Evolutionary conservation across 2,888 invertebrate species (phyloP), one percentile per base, ranked within the genome.

Genomic region (Schrankia costaestrigalis): DNA sequence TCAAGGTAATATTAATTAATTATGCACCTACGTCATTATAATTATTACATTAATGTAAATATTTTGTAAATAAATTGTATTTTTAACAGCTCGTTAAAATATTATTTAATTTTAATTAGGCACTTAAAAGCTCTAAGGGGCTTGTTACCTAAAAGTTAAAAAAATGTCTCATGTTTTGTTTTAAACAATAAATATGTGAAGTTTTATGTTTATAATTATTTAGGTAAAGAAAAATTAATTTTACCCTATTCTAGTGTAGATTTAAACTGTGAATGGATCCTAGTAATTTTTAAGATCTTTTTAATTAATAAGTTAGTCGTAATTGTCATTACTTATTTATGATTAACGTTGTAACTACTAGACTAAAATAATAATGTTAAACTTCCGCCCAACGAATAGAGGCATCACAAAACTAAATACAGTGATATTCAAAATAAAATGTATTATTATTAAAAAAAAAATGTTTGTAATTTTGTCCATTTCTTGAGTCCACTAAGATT

Each of bases 251-350:
- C 24, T 54, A 40, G 46, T 45, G 24, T 47, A 78, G 66, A 56
- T 78, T 73, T 79, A 78, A 66, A 78, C 78, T 74, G 69, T 74
- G 74, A 82, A 78, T 70, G 80, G 69, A 81, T 84, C 83, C 84
- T 84, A 84, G 68, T 84, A 83, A 68, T 63, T 56, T 63, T 54
- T 80, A 80, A 78, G 77, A 62, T 71, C 63, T 67, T 72, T 25
- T 49, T 71, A 72, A 63, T 63, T 67, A 64, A 41, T 70, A 70
- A 64, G 54, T 32, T 70, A 63, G 51, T 33, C 44, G 42, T 54
- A 59, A 46, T 51, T 56, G 57, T 64, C 56, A 65, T 66, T 49
- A 56, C 36, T 50, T 56, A 56, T 56, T 56, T 56, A 56, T 71
- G 61, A 59, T 56, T 59, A 65, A 63, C 56, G 54, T 64, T 64